Percentiles rank a stretch among this genome's conserved stretches.
phyloP scores from a whole-genome alignment of 1,140 invertebrate species.

The Ceratina australensis region DNA sequence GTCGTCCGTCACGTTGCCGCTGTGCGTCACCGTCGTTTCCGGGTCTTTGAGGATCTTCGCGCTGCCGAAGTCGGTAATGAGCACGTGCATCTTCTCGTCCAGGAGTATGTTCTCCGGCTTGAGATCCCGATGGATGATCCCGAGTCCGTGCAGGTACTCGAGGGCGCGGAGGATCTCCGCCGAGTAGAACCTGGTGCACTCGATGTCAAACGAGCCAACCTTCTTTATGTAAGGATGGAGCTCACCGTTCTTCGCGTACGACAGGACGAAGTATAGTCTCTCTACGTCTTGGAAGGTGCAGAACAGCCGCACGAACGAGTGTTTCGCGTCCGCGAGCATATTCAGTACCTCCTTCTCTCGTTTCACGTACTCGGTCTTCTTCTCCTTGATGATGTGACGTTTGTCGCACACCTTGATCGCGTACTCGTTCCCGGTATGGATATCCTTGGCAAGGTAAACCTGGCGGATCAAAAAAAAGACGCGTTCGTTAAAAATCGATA shows the following conservation, averaged over 20 bases:
- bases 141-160: constrained; percentile 94
- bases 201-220: constrained; percentile 93
- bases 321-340: constrained; percentile 84
- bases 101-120: constrained; percentile 95
- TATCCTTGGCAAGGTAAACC: constrained; percentile 96
- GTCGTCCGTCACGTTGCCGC: constrained; percentile 11
- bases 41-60: constrained; percentile 89
- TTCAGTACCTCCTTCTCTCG: constrained; percentile 95
- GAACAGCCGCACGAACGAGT: constrained; percentile 95
- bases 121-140: constrained; percentile 95
- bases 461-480: constrained; percentile 64
- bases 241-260: constrained; percentile 97
- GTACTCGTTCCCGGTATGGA: constrained; percentile 92
- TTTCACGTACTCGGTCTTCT: constrained; percentile 95
- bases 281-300: constrained; percentile 98
- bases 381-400: constrained; percentile 93
- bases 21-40: constrained; percentile 36
- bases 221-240: constrained; percentile 94
- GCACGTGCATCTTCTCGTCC: constrained; percentile 97
- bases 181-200: constrained; percentile 95
- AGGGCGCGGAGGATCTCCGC: constrained; percentile 95
- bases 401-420: constrained; percentile 99
- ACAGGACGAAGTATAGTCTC: constrained; percentile 97
- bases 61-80: constrained; percentile 98
- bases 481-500: constrained; percentile 19